phyloP scores from a whole-genome alignment of 2,113 vertebrate genomes.

The Vicugna pacos region DNA sequence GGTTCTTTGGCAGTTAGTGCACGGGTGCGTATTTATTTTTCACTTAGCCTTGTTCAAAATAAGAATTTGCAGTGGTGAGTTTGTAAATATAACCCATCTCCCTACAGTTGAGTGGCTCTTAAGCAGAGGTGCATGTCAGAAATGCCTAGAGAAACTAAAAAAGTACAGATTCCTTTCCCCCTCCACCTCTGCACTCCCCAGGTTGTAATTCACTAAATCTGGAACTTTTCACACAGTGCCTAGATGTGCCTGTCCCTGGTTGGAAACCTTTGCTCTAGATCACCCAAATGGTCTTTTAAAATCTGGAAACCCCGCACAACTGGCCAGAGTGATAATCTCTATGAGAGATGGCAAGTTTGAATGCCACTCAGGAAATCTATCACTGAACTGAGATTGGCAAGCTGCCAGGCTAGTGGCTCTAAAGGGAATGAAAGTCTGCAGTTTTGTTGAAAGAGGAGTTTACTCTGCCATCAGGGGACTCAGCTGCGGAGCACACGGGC shows the following conservation, averaged over 20 bases:
- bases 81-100: background rate
- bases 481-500: background rate
- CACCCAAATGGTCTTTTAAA: background rate
- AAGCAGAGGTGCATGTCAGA: background rate
- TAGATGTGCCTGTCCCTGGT: background rate
- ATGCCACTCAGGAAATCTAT: slow-evolving; percentile 43
- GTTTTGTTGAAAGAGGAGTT: slow-evolving; percentile 49
- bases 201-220: background rate
- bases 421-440: slow-evolving; percentile 33
- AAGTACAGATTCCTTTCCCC: background rate
- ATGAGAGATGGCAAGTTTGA: slow-evolving; percentile 26
- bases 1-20: background rate
- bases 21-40: background rate
- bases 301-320: slow-evolving; percentile 15
- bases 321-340: background rate
- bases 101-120: background rate
- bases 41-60: background rate
- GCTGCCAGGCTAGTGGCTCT: slow-evolving; percentile 33
- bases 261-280: background rate
- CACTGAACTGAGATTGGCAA: background rate
- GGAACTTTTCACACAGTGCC: background rate
- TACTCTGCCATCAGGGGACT: slow-evolving; percentile 2
- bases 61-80: background rate
- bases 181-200: rapidly evolving
- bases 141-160: background rate